Percentiles rank a stretch among this genome's conserved stretches.
Evolutionary conservation across 2,113 vertebrate species (phyloP).

Genomic region (Lasiurus borealis): DNA sequence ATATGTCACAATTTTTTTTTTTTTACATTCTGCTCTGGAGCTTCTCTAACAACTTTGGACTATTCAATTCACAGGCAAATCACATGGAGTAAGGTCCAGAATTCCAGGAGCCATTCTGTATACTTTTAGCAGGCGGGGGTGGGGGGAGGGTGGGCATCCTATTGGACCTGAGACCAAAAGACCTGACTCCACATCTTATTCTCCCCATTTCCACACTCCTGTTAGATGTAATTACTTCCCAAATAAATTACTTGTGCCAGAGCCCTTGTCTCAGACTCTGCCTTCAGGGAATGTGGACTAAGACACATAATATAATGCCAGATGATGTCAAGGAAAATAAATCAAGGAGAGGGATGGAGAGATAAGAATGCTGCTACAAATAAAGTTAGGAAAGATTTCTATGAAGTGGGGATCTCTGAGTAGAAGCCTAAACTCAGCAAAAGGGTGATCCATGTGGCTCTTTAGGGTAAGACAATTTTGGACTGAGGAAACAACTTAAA

Average conservation of each 20-base stretch:
- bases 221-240: not conserved
- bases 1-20: not conserved
- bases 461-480: slow-evolving; percentile 23
- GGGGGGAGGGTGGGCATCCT: not conserved
- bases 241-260: not conserved
- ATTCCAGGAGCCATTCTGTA: not conserved
- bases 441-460: not conserved
- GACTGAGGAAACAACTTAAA: slow-evolving; percentile 5
- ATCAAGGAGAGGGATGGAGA: not conserved
- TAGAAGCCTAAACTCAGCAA: slow-evolving; percentile 21
- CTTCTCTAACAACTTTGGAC: not conserved
- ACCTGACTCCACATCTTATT: not conserved
- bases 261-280: slow-evolving; percentile 12
- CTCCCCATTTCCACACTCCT: not conserved
- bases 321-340: not conserved
- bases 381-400: slow-evolving; percentile 21
- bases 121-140: not conserved
- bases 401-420: not conserved
- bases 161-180: not conserved
- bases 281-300: not conserved
- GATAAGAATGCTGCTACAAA: not conserved
- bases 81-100: not conserved
- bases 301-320: not conserved
- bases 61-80: not conserved
- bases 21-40: not conserved